A percentile compares a stretch with the other conserved stretches of the same genome.
phyloP scores from a whole-genome alignment of 2,888 invertebrate genomes.

The Nephrocerus scutellatus region DNA sequence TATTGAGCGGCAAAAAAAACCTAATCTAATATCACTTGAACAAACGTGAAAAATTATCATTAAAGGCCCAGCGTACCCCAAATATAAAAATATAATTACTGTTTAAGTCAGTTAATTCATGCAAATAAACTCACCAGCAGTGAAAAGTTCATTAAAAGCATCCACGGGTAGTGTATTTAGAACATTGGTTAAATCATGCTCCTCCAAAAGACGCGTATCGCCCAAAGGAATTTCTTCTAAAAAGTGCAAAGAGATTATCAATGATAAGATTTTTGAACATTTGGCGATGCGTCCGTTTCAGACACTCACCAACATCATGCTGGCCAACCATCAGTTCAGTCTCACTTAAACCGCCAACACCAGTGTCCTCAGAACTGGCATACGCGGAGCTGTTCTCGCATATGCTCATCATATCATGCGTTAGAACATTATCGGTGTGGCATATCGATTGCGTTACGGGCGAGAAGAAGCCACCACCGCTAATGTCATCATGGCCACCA shows the following conservation, averaged over 20 bases:
- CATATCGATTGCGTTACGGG: slow-evolving; percentile 22
- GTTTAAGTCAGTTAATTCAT: too few species aligned
- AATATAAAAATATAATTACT: too few species aligned
- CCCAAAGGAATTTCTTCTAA: slow-evolving; percentile 52
- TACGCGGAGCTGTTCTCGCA: slow-evolving; percentile 59
- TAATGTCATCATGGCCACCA: slow-evolving; percentile 25
- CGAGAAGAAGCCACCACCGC: slow-evolving; percentile 22
- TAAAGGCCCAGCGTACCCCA: too few species aligned
- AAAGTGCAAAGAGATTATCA: too few species aligned
- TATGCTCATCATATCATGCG: slow-evolving; percentile 44
- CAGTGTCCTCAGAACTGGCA: slow-evolving; percentile 58
- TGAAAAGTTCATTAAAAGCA: slow-evolving; percentile 75
- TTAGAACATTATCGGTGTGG: slow-evolving; percentile 35
- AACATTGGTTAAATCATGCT: slow-evolving; percentile 69
- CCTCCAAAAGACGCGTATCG: slow-evolving; percentile 58
- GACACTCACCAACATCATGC: slow-evolving; percentile 44
- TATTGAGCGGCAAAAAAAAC: too few species aligned
- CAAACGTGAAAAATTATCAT: too few species aligned
- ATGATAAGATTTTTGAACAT: background rate
- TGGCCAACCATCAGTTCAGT: slow-evolving; percentile 53
- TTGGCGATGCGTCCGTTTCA: slow-evolving; percentile 1
- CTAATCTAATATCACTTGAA: too few species aligned
- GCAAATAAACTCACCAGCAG: slow-evolving; percentile 57
- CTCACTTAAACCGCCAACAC: slow-evolving; percentile 55
- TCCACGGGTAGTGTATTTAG: slow-evolving; percentile 72